phyloP scores from a whole-genome alignment of 2,113 vertebrate species.

The Ammodramus savannarum region DNA sequence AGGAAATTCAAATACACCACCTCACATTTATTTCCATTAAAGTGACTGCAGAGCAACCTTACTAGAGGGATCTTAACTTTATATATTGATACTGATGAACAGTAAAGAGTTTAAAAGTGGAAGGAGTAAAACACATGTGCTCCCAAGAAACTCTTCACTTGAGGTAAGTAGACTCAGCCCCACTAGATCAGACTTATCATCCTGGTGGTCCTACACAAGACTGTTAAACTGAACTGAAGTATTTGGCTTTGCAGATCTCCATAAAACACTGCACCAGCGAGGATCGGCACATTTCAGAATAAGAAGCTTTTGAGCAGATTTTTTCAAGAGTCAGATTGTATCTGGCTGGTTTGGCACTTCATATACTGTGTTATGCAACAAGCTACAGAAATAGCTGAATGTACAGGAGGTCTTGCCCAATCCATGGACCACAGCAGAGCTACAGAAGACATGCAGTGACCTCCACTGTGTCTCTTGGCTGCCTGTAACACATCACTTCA shows the following conservation, averaged over 20 bases:
- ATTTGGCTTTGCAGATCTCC: neutral
- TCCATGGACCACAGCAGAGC: neutral
- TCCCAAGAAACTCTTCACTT: neutral
- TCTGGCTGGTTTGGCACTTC: neutral
- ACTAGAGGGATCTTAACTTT: neutral
- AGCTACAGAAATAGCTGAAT: neutral
- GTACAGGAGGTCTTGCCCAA: neutral
- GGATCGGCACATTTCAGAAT: neutral
- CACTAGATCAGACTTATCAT: neutral
- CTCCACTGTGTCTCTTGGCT: neutral
- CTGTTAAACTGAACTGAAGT: neutral
- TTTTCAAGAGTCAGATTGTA: neutral
- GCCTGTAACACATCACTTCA: neutral
- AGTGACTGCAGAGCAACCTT: neutral
- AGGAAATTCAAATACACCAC: neutral
- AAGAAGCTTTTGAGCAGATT: neutral
- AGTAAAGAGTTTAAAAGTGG: neutral
- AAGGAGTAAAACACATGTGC: neutral
- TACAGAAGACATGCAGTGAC: neutral
- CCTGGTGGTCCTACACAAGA: neutral
- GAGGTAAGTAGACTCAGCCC: neutral
- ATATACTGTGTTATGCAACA: neutral
- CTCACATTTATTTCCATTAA: neutral
- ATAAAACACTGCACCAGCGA: neutral
- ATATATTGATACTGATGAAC: neutral